Base-by-base conservation (phyloP, 2,888 invertebrate genomes). In the Portevinia maculata region DNA sequence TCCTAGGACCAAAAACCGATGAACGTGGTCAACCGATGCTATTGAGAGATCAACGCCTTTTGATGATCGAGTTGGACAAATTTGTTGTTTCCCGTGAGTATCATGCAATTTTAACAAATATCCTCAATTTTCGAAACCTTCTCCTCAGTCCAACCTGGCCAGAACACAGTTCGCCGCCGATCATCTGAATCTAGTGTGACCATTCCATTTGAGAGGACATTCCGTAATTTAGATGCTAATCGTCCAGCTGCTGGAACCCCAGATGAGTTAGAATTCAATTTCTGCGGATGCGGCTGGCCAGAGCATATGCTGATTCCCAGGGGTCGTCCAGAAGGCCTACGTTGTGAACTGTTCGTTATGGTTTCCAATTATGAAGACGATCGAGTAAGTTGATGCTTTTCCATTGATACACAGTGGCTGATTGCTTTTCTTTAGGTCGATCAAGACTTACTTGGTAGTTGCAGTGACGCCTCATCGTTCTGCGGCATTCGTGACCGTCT, bases 261-360 rank as follows among this genome's bases (percentile, higher is more conserved):
- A 0, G 90, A 89, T 0, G 88, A 90, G 0, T 90, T 89, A 0
- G 89, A 90, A 67, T 94, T 94, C 90, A 95, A 95, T 91, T 95
- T 94, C 92, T 96, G 96, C 90, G 96, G 96, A 76, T 96, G 96
- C 87, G 95, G 96, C 70, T 95, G 95, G 95, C 96, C 96, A 0
- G 93, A 95, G 71, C 95, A 96, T 88, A 92, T 96, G 93, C 91
- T 95, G 1, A 86, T 95, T 11, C 94, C 95, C 0, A 94, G 93
- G 89, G 96, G 96, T 0, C 93, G 88, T 1, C 87, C 91, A 0
- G 91, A 92, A 57, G 95, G 95, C 0, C 93, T 92, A 88, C 91
- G 91, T 0, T 92, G 93, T 87, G 93, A 94, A 81, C 89, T 95
- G 15, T 95, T 95, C 89, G 93, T 92, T 19, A 95, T 95, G 95